Evolutionary conservation across 2,113 vertebrate species (phyloP), one percentile per base, ranked within the genome.

Genomic region (Triplophysa dalaica): DNA sequence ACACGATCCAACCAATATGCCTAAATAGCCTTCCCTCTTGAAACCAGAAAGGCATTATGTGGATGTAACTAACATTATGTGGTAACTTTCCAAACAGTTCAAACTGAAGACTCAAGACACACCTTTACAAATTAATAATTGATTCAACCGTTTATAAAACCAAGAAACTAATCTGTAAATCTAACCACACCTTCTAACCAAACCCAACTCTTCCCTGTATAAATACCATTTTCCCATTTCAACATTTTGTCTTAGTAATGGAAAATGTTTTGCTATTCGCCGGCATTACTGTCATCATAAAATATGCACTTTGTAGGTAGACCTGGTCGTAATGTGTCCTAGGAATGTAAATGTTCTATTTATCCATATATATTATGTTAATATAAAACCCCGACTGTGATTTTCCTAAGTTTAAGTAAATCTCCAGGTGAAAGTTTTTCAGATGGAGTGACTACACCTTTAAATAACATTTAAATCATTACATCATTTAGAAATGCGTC

Each of bases 131-230:
- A 48, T 14, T 2, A 24, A 22, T 68, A 19, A 10, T 69, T 29
- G 3, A 52, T 50, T 52, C 16, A 52, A 26, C 66, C 21, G n/a
- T 48, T 48, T 11, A 22, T 11, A 48, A 68, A 48, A 41, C 13
- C 16, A 48, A 68, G 12, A 45, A 48, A 68, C 21, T 50, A 69
- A 22, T 69, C 17, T 7, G 13, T 21, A 22, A 14, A 69, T 69
- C 21, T 24, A 2, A 26, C 67, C 67, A 70, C 67, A 52, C 67
- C 67, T 70, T 52, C 65, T 52, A 70, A 13, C 45, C 68, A 54
- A 70, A 70, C 24, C 24, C 26, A 52, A 69, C 45, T 9, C 24
- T 52, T 29, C 21, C 45, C 5, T 19, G 16, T 17, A 19, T 50
- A 48, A 69, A 48, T 50, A 50, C 33, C 1, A 38, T 52, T 8